Conservation (phyloP, 2,888 invertebrate species). For the Pediacus dermestoides region DNA sequence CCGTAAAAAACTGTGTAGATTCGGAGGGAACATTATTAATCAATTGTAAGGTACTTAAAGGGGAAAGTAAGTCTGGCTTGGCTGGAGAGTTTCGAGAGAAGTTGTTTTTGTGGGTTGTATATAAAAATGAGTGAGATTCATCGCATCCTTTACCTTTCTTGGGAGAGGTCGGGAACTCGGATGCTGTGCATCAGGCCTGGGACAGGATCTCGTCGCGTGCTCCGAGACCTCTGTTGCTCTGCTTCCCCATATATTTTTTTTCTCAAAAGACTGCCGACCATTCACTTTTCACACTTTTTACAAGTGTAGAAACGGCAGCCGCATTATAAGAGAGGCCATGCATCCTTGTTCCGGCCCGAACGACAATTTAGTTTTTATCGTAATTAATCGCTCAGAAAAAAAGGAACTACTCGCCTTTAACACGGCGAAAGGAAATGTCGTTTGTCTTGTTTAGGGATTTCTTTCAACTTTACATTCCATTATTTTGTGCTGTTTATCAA, state of each 20-base stretch:
- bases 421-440: too few species aligned
- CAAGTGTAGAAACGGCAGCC: too few species aligned
- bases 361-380: too few species aligned
- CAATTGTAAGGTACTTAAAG: constrained; percentile 28
- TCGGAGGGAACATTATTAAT: constrained; percentile 27
- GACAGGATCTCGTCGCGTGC: constrained; percentile 17
- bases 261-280: constrained; percentile 16
- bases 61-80: constrained; percentile 21
- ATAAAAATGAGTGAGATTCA: constrained; percentile 35
- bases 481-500: too few species aligned
- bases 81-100: constrained; percentile 13
- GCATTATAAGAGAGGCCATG: too few species aligned
- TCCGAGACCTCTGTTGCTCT: constrained; percentile 13
- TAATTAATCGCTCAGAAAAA: too few species aligned
- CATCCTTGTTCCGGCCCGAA: too few species aligned
- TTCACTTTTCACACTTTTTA: constrained; percentile 20
- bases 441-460: too few species aligned
- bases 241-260: constrained; percentile 19
- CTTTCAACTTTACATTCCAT: too few species aligned
- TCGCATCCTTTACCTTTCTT: constrained; percentile 35
- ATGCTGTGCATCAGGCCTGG: constrained; percentile 12
- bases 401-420: too few species aligned
- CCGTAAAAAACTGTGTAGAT: constrained; percentile 15
- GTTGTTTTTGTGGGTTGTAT: constrained; percentile 34
- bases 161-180: constrained; percentile 31